These are phyloP conservation scores for Tolypeutes matacus DNA, from an alignment of 2,797 vertebrate genomes.

Conservation along the genomic window DNA sequence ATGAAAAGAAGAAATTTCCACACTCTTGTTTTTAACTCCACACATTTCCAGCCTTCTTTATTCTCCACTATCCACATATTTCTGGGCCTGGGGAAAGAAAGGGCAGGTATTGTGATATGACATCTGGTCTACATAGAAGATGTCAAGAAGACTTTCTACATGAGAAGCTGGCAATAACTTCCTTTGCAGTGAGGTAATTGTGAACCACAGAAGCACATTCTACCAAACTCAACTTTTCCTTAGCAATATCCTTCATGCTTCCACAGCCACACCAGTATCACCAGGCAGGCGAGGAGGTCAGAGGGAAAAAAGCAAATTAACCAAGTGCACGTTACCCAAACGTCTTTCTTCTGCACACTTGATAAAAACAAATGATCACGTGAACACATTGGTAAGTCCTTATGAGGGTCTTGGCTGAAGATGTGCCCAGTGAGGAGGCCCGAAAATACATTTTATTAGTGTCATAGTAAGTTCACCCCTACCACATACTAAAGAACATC, in stretches of 20 bases:
- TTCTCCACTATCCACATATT: not conserved
- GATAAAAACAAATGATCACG: not conserved
- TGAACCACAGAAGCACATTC: not conserved
- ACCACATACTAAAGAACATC: not conserved
- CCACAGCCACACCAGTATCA: too few species aligned
- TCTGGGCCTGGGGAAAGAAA: not conserved
- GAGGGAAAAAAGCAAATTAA: not conserved
- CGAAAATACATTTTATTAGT: not conserved
- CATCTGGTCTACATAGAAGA: not conserved
- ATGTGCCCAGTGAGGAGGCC: not conserved
- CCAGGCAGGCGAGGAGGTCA: not conserved
- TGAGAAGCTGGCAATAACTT: not conserved
- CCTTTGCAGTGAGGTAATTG: fast-evolving
- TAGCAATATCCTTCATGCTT: too few species aligned
- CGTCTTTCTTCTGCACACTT: not conserved
- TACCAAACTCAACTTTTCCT: not conserved
- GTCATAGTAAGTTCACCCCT: not conserved
- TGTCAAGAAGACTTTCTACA: not conserved
- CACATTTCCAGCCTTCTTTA: not conserved
- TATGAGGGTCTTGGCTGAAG: not conserved
- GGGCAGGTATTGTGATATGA: not conserved
- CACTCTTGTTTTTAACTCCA: not conserved
- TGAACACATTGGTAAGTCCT: not conserved
- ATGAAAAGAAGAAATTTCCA: not conserved
- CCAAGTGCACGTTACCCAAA: not conserved